phyloP scores from a whole-genome alignment of 2,888 invertebrate species.

The Pocota personata region DNA sequence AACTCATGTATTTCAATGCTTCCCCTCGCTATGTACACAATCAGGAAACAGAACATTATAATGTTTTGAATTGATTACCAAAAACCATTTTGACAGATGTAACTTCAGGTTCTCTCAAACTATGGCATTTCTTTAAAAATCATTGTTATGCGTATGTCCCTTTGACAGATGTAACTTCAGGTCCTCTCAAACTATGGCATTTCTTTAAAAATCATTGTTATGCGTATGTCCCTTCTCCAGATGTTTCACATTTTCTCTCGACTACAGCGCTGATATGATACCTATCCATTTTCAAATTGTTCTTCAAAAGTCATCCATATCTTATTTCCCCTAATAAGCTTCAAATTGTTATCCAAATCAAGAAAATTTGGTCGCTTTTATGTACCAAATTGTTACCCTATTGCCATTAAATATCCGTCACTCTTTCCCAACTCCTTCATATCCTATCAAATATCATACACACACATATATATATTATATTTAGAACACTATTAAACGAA shows the following conservation, averaged over 20 bases:
- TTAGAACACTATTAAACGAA: background rate
- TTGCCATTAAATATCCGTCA: background rate
- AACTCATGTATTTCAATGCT: no score
- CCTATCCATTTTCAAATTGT: background rate
- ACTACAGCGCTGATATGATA: background rate
- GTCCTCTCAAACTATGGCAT: background rate
- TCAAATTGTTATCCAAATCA: background rate
- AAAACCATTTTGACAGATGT: background rate
- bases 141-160: background rate
- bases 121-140: background rate
- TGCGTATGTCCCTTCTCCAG: no score
- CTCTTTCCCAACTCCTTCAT: background rate
- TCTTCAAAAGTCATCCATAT: slow-evolving; percentile 1
- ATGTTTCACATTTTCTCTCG: no score
- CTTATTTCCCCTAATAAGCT: background rate
- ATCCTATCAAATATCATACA: background rate
- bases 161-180: background rate
- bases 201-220: background rate
- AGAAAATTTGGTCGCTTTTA: background rate
- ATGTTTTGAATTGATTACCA: no score
- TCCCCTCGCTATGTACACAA: no score
- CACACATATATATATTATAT: background rate
- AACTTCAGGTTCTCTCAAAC: background rate
- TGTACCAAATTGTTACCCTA: background rate
- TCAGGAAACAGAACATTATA: no score